Evolutionary conservation across 2,113 vertebrate genomes (phyloP).

Genomic region (Ceratotherium simum): DNA sequence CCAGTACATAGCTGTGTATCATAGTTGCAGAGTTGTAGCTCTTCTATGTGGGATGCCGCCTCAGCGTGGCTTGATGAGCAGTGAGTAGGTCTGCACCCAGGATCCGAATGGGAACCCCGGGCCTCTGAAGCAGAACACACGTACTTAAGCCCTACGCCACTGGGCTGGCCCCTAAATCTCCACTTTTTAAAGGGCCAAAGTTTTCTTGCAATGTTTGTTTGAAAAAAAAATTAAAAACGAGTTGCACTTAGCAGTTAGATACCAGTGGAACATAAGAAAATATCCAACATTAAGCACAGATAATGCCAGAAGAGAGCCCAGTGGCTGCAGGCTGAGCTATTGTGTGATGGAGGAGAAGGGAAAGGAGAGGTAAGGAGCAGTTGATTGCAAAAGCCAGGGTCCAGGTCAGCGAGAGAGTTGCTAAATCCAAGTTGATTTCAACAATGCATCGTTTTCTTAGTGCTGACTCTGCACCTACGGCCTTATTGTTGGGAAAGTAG

Average conservation of each 20-base stretch:
- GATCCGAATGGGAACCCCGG: no score
- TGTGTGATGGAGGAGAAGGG: fast-evolving
- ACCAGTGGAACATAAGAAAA: not conserved
- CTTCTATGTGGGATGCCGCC: no score
- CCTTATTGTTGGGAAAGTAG: fast-evolving
- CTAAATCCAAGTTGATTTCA: not conserved
- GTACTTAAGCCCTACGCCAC: no score
- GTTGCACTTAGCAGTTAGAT: not conserved
- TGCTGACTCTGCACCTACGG: fast-evolving
- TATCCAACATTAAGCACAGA: not conserved
- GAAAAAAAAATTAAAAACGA: not conserved
- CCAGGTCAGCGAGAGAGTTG: no score
- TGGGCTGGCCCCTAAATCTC: not conserved
- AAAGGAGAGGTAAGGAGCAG: not conserved
- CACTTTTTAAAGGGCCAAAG: not conserved
- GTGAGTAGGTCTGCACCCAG: no score
- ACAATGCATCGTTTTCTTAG: fast-evolving
- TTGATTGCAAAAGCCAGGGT: not conserved
- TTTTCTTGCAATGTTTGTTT: not conserved
- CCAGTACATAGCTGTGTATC: no score
- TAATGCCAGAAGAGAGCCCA: fast-evolving
- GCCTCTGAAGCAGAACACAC: no score
- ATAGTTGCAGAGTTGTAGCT: no score
- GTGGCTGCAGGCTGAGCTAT: not conserved
- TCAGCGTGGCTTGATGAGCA: no score